Base-by-base conservation (phyloP, 2,888 invertebrate species). In the Slavum lentiscoides region DNA sequence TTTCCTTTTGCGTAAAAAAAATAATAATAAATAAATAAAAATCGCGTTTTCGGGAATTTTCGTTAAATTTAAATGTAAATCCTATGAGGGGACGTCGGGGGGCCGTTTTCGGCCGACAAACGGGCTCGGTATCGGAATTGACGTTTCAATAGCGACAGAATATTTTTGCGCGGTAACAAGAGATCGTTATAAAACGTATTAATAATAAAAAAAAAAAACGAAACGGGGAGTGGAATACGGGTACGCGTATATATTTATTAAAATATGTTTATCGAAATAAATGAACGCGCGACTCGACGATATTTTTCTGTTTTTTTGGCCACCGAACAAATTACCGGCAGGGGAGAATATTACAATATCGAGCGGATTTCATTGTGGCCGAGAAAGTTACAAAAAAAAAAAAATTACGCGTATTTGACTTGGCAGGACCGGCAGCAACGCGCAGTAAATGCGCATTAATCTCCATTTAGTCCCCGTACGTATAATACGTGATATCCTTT, bases 21-120 rank as follows among this genome's bases (percentile, higher is more conserved):
- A 49, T 49, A 13, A 49, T 49, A 49, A 49, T 49, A 49, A 49
- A 49, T 13, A 49, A 11, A 62, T 39, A 49, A 77, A 69, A 49
- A 13, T 49, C 59, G 19, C 39, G 62, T 62, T 77, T 70, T 70
- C 23, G 19, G 21, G 70, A 61, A 70, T 77, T 69, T 55, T 23
- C 70, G 70, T 77, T 77, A n/a, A n/a, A 69, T 77, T 77, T 70
- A 69, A 77, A 77, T 77, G 61, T 70, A 55, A 77, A 70, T 62
- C n/a, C 15, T 11, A 70, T n/a, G n/a, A n/a, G n/a, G n/a, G n/a
- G n/a, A n/a, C n/a, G n/a, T n/a, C n/a, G n/a, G 69, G 21, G 30
- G 11, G 13, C 15, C 59, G 67, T 23, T 68, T 61, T 75, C 2
- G n/a, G 23, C 17, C 19, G 69, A 76, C 5, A 76, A 68, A 69